These are phyloP conservation scores for Drosophila leonis DNA, from an alignment of 2,888 invertebrate species.

Conservation along the genomic window DNA sequence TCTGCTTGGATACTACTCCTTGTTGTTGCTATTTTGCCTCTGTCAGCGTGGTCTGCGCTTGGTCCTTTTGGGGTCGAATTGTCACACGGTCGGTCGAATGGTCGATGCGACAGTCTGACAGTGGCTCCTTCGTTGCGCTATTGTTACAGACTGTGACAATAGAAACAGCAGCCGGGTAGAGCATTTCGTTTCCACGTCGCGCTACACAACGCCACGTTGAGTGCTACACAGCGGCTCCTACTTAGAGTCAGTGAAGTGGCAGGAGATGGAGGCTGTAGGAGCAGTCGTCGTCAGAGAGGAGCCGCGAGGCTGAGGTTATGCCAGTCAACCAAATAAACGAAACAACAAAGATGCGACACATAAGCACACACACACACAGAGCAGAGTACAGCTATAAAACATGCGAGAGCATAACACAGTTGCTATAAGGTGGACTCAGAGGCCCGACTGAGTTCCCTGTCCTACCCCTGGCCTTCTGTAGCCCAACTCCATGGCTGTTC, in stretches of 20 bases:
- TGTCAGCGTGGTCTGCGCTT: constrained; percentile 24
- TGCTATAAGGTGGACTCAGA: constrained; percentile 54
- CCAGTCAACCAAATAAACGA: constrained; percentile 81
- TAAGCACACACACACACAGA: constrained; percentile 29
- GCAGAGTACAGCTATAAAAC: constrained; percentile 60
- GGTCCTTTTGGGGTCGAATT: constrained; percentile 78
- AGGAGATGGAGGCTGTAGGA: neutral
- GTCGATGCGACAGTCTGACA: constrained; percentile 11
- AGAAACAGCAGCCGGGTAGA: constrained; percentile 52
- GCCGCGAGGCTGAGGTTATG: constrained; percentile 75
- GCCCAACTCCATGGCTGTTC: constrained; percentile 43
- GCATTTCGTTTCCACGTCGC: constrained; percentile 8
- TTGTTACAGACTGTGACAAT: constrained; percentile 79
- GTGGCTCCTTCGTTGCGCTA: constrained; percentile 55
- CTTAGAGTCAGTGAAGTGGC: constrained; percentile 47
- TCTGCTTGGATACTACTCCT: constrained; percentile 36
- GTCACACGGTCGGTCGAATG: constrained; percentile 64
- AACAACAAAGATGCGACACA: constrained; percentile 70
- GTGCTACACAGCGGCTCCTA: constrained; percentile 49
- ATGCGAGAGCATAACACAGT: constrained; percentile 73
- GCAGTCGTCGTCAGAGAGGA: constrained; percentile 21
- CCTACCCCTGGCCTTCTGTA: neutral
- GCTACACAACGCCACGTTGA: neutral
- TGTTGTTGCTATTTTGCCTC: constrained; percentile 34
- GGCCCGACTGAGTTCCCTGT: constrained; percentile 12